phyloP scores from a whole-genome alignment of 2,113 vertebrate genomes.

The Corythaixoides concolor region DNA sequence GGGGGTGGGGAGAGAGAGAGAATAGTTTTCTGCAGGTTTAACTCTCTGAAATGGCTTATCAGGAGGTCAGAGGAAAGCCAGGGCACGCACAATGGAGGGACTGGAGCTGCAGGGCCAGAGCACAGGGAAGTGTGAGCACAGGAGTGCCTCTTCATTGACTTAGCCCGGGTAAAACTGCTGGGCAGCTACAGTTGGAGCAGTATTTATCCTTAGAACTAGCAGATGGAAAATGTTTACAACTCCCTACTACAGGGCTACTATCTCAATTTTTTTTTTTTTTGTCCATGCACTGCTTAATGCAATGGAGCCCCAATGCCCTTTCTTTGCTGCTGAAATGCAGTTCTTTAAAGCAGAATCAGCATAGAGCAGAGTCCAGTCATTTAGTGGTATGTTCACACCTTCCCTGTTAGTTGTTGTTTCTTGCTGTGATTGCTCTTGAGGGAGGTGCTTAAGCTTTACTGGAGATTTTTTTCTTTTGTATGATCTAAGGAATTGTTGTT shows the following conservation, averaged over 20 bases:
- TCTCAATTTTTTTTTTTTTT: not conserved
- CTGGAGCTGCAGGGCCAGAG: not conserved
- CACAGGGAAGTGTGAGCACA: not conserved
- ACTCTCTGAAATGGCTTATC: constrained; percentile 8
- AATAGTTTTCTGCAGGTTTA: not conserved
- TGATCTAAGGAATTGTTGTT: not conserved
- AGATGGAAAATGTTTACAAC: not conserved
- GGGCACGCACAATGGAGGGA: not conserved
- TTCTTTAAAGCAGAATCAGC: not conserved
- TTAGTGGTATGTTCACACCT: not conserved
- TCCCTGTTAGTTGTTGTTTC: not conserved
- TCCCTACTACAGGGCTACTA: not conserved
- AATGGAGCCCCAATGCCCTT: not conserved
- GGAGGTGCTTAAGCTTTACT: not conserved
- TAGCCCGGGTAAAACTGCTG: not conserved
- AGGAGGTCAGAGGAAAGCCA: not conserved
- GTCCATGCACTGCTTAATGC: accelerated
- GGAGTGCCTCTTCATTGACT: not conserved
- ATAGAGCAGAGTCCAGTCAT: not conserved
- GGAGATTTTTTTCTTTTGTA: not conserved
- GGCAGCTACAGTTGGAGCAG: not conserved
- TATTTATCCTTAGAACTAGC: not conserved
- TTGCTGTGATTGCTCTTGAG: not conserved
- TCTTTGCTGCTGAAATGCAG: not conserved
- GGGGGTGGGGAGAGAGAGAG: not conserved